Base-by-base conservation (phyloP, 2,888 invertebrate genomes). In the Eupithecia exiguata region DNA sequence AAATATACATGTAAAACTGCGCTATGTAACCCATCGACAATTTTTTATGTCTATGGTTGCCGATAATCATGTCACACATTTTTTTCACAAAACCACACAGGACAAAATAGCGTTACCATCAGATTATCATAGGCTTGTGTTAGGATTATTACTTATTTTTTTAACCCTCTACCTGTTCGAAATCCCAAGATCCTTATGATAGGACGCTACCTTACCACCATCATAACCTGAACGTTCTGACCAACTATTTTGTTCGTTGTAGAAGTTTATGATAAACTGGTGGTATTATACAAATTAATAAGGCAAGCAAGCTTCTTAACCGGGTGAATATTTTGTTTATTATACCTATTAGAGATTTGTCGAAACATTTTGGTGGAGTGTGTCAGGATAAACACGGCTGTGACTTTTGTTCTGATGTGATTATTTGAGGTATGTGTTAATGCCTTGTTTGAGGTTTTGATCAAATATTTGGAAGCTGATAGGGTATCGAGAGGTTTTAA, bases 71-170 rank as follows among this genome's bases (percentile, higher is more conserved):
- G 93, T 94, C 94, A 94, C 93, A 92, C 91, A 84, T 93, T 94
- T 94, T 82, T 94, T 94, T 92, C 81, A 83, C 78, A 83, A 92
- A 94, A 92, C 94, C 94, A 94, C 94, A 94, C 94, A 93, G 91
- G 90, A 93, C 94, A 94, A 93, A 94, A 93, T 93, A 89, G 94
- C 93, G 94, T 94, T 92, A 92, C 94, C 89, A 93, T 94, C 94
- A 93, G 94, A 94, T 94, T 94, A 94, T 91, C 92, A 90, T 88
- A 89, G 89, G 79, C 88, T 89, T 93, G 93, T 89, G 92, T 93
- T 90, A 82, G 91, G 93, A 94, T 93, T 94, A 94, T 94, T 92
- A 90, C 94, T 93, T 92, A 91, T 91, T 94, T 94, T 92, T 94
- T 93, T 63, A 69, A 84, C 79, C 86, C 84, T 87, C 92, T 94